Evolutionary conservation across 2,113 vertebrate genomes (phyloP), one percentile per base, ranked within the genome.

Genomic region (Hemiscyllium ocellatum): DNA sequence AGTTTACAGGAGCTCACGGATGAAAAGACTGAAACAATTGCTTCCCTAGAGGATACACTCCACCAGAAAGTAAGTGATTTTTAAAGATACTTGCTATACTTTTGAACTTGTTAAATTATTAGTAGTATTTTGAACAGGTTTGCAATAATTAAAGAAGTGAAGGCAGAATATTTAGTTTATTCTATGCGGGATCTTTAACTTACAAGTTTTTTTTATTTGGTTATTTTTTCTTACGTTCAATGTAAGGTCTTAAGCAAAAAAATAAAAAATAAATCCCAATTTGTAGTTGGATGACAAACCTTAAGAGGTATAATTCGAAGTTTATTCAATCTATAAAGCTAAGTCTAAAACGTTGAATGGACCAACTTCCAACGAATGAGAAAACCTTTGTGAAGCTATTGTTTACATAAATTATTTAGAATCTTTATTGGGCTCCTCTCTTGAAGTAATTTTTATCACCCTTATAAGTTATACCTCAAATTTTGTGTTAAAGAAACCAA

Each of bases 1-100:
- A 96, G 96, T 91, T 97, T 98, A 52, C 97, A 98, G 97, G 96
- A 96, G 42, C 97, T 96, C 90, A 78, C 98, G 96, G 98, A 98
- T 97, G 97, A 97, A 97, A 98, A 97, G 96, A 96, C 95, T 95
- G 96, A 97, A 93, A 97, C 97, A 96, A 98, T 98, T 95, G 96
- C 96, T 95, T 80, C 96, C 95, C 96, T 98, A 94, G 97, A 98
- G 96, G 96, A 97, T 96, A 97, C 96, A 89, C 97, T 98, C 50
- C 96, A 96, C 47, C 96, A 97, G 7, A 96, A 96, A 95, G 97
- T 97, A 91, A 95, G 78, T 68, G 37, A 26, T 86, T 95, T 24
- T 72, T 50, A 95, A 95, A 95, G 37, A 50, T 1, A 50, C 52
- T 6, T 24, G 20, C 80, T 42, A 17, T 66, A 47, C 1, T n/a